Evolutionary conservation across 2,797 vertebrate genomes (phyloP).

Genomic region (Schizopygopsis pylzovi): DNA sequence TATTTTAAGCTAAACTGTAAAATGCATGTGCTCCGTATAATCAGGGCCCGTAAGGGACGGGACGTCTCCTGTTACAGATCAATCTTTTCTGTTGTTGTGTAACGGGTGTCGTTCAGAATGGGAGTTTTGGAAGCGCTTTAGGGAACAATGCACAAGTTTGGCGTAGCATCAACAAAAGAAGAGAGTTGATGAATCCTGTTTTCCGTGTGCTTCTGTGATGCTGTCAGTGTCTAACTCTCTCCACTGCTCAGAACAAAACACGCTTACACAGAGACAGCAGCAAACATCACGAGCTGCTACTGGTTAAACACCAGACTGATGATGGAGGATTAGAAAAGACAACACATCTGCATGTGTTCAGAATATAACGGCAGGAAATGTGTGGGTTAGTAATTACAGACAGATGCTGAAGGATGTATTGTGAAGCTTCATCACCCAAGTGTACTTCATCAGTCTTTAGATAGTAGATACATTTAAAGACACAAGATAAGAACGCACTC

Average conservation of each 20-base stretch:
- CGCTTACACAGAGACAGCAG: background rate
- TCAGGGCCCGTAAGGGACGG: slow-evolving; percentile 30
- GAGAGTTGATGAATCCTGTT: slow-evolving; percentile 7
- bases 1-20: background rate
- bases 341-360: slow-evolving; percentile 5
- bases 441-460: background rate
- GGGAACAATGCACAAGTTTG: background rate
- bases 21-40: background rate
- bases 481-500: background rate
- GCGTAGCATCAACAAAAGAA: background rate
- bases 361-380: background rate
- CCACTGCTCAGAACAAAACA: background rate
- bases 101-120: slow-evolving; percentile 42
- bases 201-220: background rate
- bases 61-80: slow-evolving; percentile 54
- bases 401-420: slow-evolving; percentile 15
- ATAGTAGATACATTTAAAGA: background rate
- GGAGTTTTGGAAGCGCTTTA: slow-evolving; percentile 6
- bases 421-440: background rate
- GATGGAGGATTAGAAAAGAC: background rate
- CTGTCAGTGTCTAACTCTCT: background rate
- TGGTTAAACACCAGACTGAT: background rate
- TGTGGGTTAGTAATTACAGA: background rate
- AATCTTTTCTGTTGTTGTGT: slow-evolving; percentile 53
- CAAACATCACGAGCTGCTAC: background rate